Evolutionary conservation across 2,888 invertebrate species (phyloP).

Genomic region (Dinocampus coccinellae): DNA sequence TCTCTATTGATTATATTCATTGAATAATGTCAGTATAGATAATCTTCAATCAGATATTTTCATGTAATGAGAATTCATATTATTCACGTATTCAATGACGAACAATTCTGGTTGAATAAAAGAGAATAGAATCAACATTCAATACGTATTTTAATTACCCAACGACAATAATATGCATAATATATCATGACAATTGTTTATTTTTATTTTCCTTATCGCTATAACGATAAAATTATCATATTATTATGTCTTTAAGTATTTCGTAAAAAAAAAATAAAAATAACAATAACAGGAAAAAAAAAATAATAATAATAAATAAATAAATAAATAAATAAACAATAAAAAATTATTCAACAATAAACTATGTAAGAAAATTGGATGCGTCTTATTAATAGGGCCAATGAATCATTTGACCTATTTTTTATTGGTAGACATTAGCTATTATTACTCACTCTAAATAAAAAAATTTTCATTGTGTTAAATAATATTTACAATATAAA

Average conservation of each 20-base stretch:
- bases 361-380: not conserved
- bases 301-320: too few relatives aligned
- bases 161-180: too few relatives aligned
- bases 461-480: not conserved
- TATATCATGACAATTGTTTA: too few relatives aligned
- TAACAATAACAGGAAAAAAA: too few relatives aligned
- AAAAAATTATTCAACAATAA: not conserved
- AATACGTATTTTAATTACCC: not conserved
- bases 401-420: slow-evolving; percentile 59
- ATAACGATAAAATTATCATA: not conserved
- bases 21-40: slow-evolving; percentile 9
- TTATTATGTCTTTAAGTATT: not conserved
- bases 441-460: not conserved
- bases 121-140: not conserved
- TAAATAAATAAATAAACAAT: too few relatives aligned
- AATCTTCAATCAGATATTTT: slow-evolving; percentile 7
- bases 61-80: not conserved
- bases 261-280: too few relatives aligned
- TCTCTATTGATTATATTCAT: slow-evolving; percentile 4
- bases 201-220: not conserved
- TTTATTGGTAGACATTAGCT: slow-evolving; percentile 47
- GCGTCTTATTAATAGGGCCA: slow-evolving; percentile 38
- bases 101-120: not conserved
- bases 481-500: not conserved
- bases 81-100: not conserved